Conservation (phyloP, 2,888 invertebrate genomes). For the Ormia ochracea region DNA sequence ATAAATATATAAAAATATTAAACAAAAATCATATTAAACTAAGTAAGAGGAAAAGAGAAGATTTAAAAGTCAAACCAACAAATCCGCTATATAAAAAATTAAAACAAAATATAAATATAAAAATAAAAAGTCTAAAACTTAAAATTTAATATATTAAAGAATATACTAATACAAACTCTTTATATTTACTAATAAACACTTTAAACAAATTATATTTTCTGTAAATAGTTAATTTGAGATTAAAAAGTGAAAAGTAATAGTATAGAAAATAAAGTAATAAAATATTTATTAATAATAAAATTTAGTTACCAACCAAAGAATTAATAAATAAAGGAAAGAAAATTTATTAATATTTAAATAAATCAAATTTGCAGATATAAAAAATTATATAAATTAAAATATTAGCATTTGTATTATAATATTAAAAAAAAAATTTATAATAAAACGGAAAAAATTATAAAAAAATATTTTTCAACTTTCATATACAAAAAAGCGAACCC, state of each 20-base stretch:
- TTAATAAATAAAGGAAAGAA: constrained; percentile 14
- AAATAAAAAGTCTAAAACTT: constrained; percentile 32
- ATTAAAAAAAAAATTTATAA: constrained; percentile 7
- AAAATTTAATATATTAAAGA: constrained; percentile 38
- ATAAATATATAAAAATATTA: constrained; percentile 11
- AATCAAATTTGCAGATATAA: constrained; percentile 48
- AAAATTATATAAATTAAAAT: constrained; percentile 24
- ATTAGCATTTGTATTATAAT: constrained; percentile 51
- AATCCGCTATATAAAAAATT: constrained; percentile 43
- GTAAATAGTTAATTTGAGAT: constrained; percentile 59
- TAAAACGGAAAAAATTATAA: constrained; percentile 8
- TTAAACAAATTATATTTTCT: constrained; percentile 30
- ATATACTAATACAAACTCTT: constrained; percentile 36
- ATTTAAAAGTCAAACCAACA: constrained; percentile 25
- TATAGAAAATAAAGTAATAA: constrained; percentile 23
- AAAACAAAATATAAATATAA: background rate
- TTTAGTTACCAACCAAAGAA: constrained; percentile 46
- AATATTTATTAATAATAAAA: constrained; percentile 45
- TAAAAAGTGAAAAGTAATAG: constrained; percentile 40
- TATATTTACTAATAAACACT: constrained; percentile 38
- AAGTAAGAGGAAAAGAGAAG: constrained; percentile 17
- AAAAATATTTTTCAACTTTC: constrained; percentile 43
- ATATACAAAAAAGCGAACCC: background rate
- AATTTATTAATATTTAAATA: constrained; percentile 38
- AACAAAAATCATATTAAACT: constrained; percentile 5